A percentile compares a stretch with the other conserved stretches of the same genome.
Evolutionary conservation across 2,113 vertebrate species (phyloP).

Genomic region (Tragelaphus buxtoni): DNA sequence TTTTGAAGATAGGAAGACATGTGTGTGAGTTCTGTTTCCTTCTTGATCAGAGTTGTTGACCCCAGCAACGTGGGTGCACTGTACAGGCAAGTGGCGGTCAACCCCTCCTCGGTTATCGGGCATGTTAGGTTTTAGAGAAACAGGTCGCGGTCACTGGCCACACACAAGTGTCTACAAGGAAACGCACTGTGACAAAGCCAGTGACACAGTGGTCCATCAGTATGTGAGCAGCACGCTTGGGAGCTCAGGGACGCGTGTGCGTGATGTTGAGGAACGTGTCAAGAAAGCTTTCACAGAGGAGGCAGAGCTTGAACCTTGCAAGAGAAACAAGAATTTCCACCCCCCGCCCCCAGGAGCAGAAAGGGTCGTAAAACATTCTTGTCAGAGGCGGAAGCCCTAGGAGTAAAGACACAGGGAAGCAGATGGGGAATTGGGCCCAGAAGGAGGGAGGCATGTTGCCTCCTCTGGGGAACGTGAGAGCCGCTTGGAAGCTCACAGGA

Average conservation of each 20-base stretch:
- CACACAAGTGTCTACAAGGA: not conserved
- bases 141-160: not conserved
- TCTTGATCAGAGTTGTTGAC: not conserved
- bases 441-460: not conserved
- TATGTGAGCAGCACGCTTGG: accelerated
- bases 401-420: not conserved
- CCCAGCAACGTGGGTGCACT: not conserved
- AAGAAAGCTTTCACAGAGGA: not conserved
- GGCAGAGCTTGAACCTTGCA: not conserved
- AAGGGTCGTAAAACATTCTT: not conserved
- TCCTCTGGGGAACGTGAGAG: accelerated
- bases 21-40: not conserved
- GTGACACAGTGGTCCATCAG: accelerated
- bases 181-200: not conserved
- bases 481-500: not conserved
- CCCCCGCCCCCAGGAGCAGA: not conserved
- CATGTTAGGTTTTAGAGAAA: not conserved
- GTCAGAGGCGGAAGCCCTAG: not conserved
- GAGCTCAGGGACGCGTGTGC: not conserved
- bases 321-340: not conserved
- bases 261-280: not conserved
- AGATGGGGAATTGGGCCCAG: not conserved
- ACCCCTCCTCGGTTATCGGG: not conserved
- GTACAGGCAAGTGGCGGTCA: not conserved
- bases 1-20: not conserved